Percentiles rank a stretch among this genome's conserved stretches.
These are phyloP conservation scores for Bos taurus DNA, from an alignment of 2,113 vertebrate genomes.

Conservation along the genomic window ARS-UCD2.0 NC_037328.1:78918001-78918500, in stretches of 20 bases:
- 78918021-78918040: slow-evolving; percentile 49
- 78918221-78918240: not conserved
- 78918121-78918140: not conserved
- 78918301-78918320: not conserved
- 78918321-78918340: not conserved
- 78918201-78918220: not conserved
- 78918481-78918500: not conserved
- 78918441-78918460: not conserved
- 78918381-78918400: not conserved
- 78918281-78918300: not conserved
- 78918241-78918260: not conserved
- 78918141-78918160: slow-evolving; percentile 6
- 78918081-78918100: not conserved
- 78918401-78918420: not conserved
- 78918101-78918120: slow-evolving; percentile 20
- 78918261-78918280: not conserved
- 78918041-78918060: slow-evolving; percentile 41
- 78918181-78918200: not conserved
- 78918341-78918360: not conserved
- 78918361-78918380: not conserved
- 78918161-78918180: not conserved
- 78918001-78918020: not conserved
- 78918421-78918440: not conserved
- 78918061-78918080: slow-evolving; percentile 45
- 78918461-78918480: not conserved